Base-by-base conservation (phyloP, 2,797 vertebrate species). In the Poecile montanus region DNA sequence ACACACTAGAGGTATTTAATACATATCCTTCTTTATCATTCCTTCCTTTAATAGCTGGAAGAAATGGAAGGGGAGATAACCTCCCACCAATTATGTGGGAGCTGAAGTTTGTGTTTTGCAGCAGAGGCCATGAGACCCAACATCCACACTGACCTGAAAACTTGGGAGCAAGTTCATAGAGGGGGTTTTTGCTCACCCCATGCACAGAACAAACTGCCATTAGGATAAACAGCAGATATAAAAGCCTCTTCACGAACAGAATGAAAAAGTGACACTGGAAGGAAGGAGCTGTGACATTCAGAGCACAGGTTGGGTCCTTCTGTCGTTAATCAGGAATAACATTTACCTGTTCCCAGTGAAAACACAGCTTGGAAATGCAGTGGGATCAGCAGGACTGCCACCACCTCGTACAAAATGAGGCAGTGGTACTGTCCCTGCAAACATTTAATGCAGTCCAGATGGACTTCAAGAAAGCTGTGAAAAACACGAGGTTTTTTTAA, bases 401-500 rank as follows among this genome's bases (percentile, higher is more conserved):
- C n/a, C 29, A 76, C 47, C 19, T 86, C 20, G 21, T 4, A n/a
- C 50, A 65, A 80, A 44, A 89, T 29, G 56, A 90, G 67, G 68
- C 76, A 81, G 30, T 11, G 13, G 73, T 50, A 26, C 51, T 84
- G 90, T 72, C 78, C 63, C 60, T 86, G 70, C 62, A 78, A 85
- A 32, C 40, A 66, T 89, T 88, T 48, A 80, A 45, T 50, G 79
- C 50, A 36, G 73, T 81, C 79, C 89, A 92, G 94, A 96, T 89
- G 91, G 87, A 92, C 73, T 76, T 84, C 38, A 66, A 75, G 87
- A 91, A 95, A 95, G 70, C 91, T 92, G 87, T 89, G 85, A 94
- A 94, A 73, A 93, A 73, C 56, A 70, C 8, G 66, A 44, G 78
- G 10, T 74, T 48, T 63, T 91, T 92, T 48, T 60, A 89, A 66